Percentiles rank a stretch among this genome's conserved stretches.
Evolutionary conservation across 2,888 invertebrate species (phyloP).

Genomic region (Cerceris rybyensis): DNA sequence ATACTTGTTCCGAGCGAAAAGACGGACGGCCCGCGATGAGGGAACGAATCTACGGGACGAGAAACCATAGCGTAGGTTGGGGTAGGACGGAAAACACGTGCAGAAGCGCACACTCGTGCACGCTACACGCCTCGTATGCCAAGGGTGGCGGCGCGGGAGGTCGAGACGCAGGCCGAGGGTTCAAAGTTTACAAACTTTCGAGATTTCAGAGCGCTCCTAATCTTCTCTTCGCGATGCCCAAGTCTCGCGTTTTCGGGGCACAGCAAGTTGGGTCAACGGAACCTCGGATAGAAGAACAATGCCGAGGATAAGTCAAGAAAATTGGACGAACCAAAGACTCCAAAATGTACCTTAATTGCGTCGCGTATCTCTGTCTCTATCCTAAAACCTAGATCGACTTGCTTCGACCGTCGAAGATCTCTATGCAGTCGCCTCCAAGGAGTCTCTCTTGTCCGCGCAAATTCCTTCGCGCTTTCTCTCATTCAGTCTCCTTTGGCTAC

Average conservation of each 20-base stretch:
- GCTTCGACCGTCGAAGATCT: no score
- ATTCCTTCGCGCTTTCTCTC: background rate
- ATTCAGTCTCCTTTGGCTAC: background rate
- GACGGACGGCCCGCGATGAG: no score
- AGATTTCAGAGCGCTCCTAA: slow-evolving; percentile 64
- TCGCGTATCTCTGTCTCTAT: slow-evolving; percentile 5
- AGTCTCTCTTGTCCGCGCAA: no score
- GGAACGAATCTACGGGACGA: no score
- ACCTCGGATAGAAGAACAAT: slow-evolving; percentile 77
- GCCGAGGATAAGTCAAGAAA: slow-evolving; percentile 78
- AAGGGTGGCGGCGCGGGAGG: background rate
- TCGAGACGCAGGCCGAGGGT: background rate
- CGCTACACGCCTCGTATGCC: background rate
- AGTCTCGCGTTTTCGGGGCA: slow-evolving; percentile 61
- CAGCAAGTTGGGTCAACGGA: slow-evolving; percentile 76
- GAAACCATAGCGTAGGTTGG: no score
- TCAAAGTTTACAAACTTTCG: slow-evolving; percentile 70
- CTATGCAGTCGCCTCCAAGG: no score
- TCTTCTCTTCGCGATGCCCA: no score
- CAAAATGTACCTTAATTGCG: slow-evolving; percentile 51
- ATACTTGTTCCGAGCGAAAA: background rate
- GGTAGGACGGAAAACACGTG: no score
- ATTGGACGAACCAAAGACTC: slow-evolving; percentile 77
- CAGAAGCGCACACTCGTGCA: background rate
- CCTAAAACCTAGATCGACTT: background rate